Conservation (phyloP, 2,888 invertebrate genomes). For the Tetanocera ferruginea region DNA sequence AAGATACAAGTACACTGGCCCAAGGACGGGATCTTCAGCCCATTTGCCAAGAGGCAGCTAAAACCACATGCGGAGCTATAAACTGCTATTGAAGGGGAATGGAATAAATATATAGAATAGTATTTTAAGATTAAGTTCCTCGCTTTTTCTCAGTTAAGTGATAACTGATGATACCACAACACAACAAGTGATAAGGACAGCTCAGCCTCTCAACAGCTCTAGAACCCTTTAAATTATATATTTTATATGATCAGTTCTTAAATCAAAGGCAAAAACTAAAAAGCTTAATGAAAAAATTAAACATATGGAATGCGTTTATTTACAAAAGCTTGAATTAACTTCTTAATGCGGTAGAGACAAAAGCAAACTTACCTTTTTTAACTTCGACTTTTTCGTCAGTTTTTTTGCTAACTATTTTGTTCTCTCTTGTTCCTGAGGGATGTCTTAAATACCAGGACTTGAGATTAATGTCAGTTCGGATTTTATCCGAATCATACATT, state of each 20-base stretch:
- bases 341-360: not conserved
- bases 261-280: not conserved
- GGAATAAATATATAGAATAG: too few species aligned
- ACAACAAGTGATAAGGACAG: not conserved
- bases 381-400: slow-evolving; percentile 39
- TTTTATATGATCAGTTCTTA: not conserved
- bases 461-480: slow-evolving; percentile 87
- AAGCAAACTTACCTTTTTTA: slow-evolving; percentile 59
- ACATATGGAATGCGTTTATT: not conserved
- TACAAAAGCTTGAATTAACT: slow-evolving; percentile 9
- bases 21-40: too few species aligned
- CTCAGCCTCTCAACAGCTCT: not conserved
- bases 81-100: too few species aligned
- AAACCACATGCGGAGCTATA: too few species aligned
- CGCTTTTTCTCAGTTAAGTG: too few species aligned
- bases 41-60: too few species aligned
- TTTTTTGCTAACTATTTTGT: slow-evolving; percentile 51
- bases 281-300: not conserved
- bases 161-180: not conserved
- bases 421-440: slow-evolving; percentile 73
- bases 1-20: too few species aligned
- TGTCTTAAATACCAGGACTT: slow-evolving; percentile 90
- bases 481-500: slow-evolving; percentile 79
- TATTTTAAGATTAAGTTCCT: too few species aligned
- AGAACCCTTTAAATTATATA: not conserved